Evolutionary conservation across 2,888 invertebrate genomes (phyloP).

Genomic region (Marasmarcha lunaedactyla): DNA sequence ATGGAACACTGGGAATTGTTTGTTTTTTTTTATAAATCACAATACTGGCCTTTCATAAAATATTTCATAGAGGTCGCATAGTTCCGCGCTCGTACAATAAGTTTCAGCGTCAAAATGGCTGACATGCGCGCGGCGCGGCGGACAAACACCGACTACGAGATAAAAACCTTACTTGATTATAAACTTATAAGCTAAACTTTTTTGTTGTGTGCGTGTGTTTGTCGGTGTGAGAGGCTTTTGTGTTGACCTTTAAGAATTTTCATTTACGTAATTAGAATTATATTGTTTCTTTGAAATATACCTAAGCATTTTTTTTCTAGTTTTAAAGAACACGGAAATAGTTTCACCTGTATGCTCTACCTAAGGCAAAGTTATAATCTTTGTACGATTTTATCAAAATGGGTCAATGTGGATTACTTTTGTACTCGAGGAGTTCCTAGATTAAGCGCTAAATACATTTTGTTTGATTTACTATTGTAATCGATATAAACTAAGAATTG

Average conservation of each 20-base stretch:
- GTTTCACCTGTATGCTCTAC: background rate
- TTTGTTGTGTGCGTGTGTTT: constrained; percentile 55
- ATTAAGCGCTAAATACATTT: constrained; percentile 5
- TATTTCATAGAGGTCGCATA: background rate
- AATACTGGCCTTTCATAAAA: background rate
- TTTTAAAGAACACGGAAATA: too few relatives aligned
- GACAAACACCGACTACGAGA: constrained; percentile 64
- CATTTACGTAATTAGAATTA: constrained; percentile 26
- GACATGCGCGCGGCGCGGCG: constrained; percentile 61
- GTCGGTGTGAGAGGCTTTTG: constrained; percentile 51
- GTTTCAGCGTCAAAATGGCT: constrained; percentile 31
- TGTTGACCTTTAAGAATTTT: constrained; percentile 59
- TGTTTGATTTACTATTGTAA: constrained; percentile 1
- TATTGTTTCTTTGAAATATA: background rate
- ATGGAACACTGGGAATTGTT: background rate
- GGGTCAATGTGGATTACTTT: constrained; percentile 51
- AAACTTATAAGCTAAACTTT: constrained; percentile 69
- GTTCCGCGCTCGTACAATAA: constrained; percentile 46
- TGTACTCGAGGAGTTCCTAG: constrained; percentile 30
- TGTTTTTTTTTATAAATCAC: background rate
- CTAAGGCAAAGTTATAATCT: constrained; percentile 33
- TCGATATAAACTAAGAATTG: background rate
- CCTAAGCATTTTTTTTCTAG: too few relatives aligned
- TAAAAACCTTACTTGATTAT: constrained; percentile 69
- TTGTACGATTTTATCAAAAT: constrained; percentile 60